A percentile compares a stretch with the other conserved stretches of the same genome.
These are phyloP conservation scores for Eupeodes luniger DNA, from an alignment of 2,888 invertebrate genomes.

Conservation along the genomic window DNA sequence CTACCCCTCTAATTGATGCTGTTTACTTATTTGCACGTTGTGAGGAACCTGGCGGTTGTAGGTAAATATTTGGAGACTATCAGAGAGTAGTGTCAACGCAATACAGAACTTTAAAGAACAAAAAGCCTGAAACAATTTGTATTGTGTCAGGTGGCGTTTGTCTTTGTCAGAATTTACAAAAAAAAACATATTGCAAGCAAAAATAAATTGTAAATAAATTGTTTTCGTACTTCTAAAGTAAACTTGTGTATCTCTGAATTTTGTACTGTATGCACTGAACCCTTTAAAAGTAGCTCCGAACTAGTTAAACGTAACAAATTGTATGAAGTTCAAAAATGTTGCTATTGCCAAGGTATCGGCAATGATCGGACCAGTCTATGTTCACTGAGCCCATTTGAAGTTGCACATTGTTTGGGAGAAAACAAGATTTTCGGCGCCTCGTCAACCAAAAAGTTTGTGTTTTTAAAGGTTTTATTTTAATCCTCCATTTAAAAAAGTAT, in stretches of 20 bases:
- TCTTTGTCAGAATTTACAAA: conserved; percentile 1
- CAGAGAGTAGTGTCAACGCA: conserved; percentile 1
- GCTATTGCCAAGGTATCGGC: too few relatives aligned
- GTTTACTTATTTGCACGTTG: background rate
- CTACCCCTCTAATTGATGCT: conserved; percentile 1
- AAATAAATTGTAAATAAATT: background rate
- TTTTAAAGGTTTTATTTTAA: too few relatives aligned
- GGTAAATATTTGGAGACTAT: conserved; percentile 22
- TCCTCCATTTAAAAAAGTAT: too few relatives aligned
- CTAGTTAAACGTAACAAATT: too few relatives aligned
- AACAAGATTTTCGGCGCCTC: too few relatives aligned
- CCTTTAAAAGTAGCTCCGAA: too few relatives aligned
- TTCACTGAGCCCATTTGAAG: too few relatives aligned
- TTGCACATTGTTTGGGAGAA: too few relatives aligned
- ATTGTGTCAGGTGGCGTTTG: background rate
- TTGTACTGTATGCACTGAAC: background rate
- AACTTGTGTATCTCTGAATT: background rate
- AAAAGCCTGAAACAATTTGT: conserved; percentile 3
- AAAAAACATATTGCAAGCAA: background rate
- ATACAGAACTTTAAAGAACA: background rate
- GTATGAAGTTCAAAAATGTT: too few relatives aligned
- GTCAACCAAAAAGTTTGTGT: too few relatives aligned
- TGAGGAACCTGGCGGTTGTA: background rate
- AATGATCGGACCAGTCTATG: too few relatives aligned
- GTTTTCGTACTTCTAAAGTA: too few relatives aligned